Evolutionary conservation across 2,113 vertebrate species (phyloP).

Genomic region (Lethenteron reissneri): DNA sequence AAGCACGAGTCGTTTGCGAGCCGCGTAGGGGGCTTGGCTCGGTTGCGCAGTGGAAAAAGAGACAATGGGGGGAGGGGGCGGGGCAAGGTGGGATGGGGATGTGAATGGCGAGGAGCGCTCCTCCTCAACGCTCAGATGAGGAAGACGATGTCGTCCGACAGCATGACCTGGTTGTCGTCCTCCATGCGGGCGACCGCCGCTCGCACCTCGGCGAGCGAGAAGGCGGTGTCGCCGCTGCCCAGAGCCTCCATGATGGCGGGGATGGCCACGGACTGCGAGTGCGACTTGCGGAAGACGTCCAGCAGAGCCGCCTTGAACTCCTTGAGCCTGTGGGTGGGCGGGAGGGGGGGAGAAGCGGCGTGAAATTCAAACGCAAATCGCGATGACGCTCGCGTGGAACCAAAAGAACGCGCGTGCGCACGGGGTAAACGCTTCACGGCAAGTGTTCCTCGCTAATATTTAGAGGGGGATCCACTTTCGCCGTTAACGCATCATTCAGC

Average conservation of each 20-base stretch:
- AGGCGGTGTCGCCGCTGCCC: slow-evolving; percentile 34
- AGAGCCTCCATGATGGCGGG: slow-evolving; percentile 32
- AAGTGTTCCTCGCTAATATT: no score
- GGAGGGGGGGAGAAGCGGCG: background rate
- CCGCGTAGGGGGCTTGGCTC: no score
- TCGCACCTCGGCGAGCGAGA: slow-evolving; percentile 37
- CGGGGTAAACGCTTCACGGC: no score
- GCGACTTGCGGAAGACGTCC: slow-evolving; percentile 49
- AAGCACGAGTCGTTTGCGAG: no score
- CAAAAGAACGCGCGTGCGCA: no score
- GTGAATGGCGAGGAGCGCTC: no score
- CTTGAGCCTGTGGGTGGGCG: slow-evolving; percentile 36
- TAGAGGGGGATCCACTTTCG: no score
- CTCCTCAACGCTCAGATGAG: slow-evolving; percentile 36
- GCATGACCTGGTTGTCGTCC: slow-evolving; percentile 88
- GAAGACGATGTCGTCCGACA: slow-evolving; percentile 78
- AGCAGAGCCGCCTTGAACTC: slow-evolving; percentile 59
- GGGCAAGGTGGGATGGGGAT: no score
- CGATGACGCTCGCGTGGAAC: background rate
- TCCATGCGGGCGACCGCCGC: slow-evolving; percentile 54
- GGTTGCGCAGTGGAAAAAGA: no score
- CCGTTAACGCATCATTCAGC: no score
- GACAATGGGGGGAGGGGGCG: no score
- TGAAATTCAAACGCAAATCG: background rate
- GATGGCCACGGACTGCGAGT: slow-evolving; percentile 64